These are phyloP conservation scores for Phylloscopus whistleri DNA, from an alignment of 2,113 vertebrate species.

Conservation along the genomic window DNA sequence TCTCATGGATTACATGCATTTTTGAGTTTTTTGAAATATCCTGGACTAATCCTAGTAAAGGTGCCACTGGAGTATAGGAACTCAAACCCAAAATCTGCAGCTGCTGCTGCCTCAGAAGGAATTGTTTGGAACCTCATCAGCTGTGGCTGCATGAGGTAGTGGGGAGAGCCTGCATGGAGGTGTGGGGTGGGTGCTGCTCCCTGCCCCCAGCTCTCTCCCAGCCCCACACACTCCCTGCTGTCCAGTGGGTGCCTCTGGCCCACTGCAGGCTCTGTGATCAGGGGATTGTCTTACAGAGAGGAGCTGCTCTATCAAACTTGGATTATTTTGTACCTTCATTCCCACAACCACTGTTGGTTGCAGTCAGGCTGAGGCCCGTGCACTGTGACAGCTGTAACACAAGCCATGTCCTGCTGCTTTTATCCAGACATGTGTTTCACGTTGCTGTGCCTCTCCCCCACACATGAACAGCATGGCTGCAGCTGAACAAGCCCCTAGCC, in stretches of 20 bases:
- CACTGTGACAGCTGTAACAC: constrained; percentile 27
- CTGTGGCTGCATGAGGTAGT: fast-evolving
- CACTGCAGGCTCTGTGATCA: background rate
- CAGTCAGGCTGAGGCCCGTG: background rate
- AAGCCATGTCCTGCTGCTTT: background rate
- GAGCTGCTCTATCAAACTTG: background rate
- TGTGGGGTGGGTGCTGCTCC: background rate
- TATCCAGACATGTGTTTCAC: constrained; percentile 3
- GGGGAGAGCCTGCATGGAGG: background rate
- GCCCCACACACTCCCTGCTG: background rate
- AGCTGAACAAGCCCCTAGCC: constrained; percentile 45
- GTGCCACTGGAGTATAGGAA: background rate
- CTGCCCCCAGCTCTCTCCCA: background rate
- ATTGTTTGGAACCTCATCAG: background rate
- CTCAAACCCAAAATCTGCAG: background rate
- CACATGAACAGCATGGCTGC: background rate
- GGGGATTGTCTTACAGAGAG: background rate
- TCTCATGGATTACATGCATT: background rate
- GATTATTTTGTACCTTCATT: background rate
- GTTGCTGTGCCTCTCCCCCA: background rate
- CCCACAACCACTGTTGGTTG: background rate
- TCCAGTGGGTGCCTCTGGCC: background rate
- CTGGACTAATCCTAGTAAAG: background rate
- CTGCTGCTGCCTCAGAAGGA: background rate
- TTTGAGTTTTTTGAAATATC: background rate